Evolutionary conservation across 1,140 invertebrate genomes (phyloP), one percentile per base, ranked within the genome.

Genomic region (Meloidogyne exigua): DNA sequence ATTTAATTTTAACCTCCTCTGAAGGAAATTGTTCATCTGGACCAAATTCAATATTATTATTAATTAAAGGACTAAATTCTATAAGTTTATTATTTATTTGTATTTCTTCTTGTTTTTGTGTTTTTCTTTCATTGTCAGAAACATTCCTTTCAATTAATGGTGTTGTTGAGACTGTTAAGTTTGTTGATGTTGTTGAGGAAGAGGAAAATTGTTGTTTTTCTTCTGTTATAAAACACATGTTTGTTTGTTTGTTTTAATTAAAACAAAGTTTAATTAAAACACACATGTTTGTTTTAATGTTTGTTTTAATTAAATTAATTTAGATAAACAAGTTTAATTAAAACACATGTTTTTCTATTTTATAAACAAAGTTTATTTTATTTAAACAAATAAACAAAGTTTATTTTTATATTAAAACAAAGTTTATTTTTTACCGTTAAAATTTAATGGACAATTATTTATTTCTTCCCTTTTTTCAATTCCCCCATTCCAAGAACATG

Each of bases 11-110:
- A 57, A 57, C 49, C n/a, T 57, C 49, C 13, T 57, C 49, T n/a
- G 49, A 67, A 67, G 36, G 66, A 11, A 32, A 67, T 67, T 67
- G 26, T 67, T 39, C 66, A 25, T 67, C 66, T 32, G 66, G 66
- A 7, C 36, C 66, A 15, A 67, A 57, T 57, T 57, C 49, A n/a
- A 18, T 12, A n/a, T 57, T 57, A 49, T 49, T 49, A 57, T 57
- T 39, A 39, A 39, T 57, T 57, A 57, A 57, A 57, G 49, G 49
- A 12, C 49, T 57, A 57, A 57, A 57, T n/a, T n/a, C 49, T n/a
- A 57, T n/a, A 57, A 57, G n/a, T 57, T n/a, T n/a, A 57, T 57
- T 57, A 57, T 57, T 49, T 57, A 57, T 57, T 57, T 4, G 9
- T 15, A 0, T 44, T 18, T 65, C 72, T 23, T 57, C 72, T 12